Conservation (phyloP, 64 coral and sea anemone genomes). For the Trachythela sp. region DNA sequence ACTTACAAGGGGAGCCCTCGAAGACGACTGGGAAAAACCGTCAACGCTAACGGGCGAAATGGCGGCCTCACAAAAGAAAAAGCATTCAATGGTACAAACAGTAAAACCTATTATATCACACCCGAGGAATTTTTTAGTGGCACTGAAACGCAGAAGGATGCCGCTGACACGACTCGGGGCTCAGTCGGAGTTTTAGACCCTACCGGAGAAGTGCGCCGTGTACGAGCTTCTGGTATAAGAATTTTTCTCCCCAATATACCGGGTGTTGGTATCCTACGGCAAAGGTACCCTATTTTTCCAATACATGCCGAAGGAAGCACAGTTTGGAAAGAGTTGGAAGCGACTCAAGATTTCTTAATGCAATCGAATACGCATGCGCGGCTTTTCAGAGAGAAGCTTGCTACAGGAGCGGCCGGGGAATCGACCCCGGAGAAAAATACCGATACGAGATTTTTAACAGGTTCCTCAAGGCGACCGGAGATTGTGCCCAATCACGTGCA, state of each 20-base stretch:
- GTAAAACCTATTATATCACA: conserved; percentile 67
- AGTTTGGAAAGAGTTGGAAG: conserved; percentile 68
- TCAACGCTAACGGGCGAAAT: conserved; percentile 49
- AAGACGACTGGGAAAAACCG: conserved; percentile 30
- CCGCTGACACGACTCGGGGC: conserved; percentile 73
- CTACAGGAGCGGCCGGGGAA: conserved; percentile 25
- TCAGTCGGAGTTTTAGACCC: conserved; percentile 73
- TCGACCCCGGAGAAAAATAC: background rate
- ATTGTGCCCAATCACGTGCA: conserved; percentile 41
- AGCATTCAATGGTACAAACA: conserved; percentile 79
- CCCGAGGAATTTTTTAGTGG: conserved; percentile 72
- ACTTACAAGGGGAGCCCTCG: conserved; percentile 54
- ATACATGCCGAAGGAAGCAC: conserved; percentile 64
- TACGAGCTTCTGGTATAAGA: conserved; percentile 50
- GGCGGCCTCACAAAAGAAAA: conserved; percentile 46
- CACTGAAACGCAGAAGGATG: conserved; percentile 50
- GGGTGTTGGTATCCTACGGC: conserved; percentile 42
- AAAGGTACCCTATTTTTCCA: conserved; percentile 65
- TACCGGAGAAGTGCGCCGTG: background rate
- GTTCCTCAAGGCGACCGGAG: background rate
- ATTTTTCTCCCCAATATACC: conserved; percentile 54
- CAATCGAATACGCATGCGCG: conserved; percentile 43
- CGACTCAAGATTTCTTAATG: conserved; percentile 47
- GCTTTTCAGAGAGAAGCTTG: background rate
- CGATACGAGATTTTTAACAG: background rate